phyloP scores from a whole-genome alignment of 2,797 vertebrate species.

The Hippopotamyrus pictus region DNA sequence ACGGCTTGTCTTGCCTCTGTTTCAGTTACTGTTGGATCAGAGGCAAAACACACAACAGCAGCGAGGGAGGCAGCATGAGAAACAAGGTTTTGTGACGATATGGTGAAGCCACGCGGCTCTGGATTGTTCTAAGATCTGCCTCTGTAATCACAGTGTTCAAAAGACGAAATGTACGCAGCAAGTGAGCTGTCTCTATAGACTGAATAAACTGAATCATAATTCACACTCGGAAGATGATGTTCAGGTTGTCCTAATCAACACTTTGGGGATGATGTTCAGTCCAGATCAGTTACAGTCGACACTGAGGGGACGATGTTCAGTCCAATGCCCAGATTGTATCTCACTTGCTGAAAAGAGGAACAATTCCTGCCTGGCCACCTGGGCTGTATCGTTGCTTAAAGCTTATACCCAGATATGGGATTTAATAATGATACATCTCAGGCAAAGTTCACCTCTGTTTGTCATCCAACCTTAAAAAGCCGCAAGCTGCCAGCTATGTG shows the following conservation, averaged over 20 bases:
- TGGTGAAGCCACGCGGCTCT: neutral
- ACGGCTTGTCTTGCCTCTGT: neutral
- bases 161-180: neutral
- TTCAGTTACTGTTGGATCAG: neutral
- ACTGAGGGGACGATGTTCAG: neutral
- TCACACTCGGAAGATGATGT: neutral
- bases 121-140: neutral
- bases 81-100: neutral
- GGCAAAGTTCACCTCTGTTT: constrained; percentile 49
- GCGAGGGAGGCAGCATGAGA: neutral
- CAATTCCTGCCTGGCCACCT: neutral
- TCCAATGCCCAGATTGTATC: constrained; percentile 47
- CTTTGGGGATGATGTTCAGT: neutral
- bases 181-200: constrained; percentile 39
- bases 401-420: constrained; percentile 38
- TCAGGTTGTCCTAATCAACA: neutral
- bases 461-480: constrained; percentile 46
- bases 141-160: neutral
- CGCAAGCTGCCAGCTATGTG: constrained; percentile 48
- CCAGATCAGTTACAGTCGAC: neutral
- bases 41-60: neutral
- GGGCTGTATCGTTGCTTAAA: constrained; percentile 37
- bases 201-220: constrained; percentile 61
- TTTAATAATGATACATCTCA: constrained; percentile 30
- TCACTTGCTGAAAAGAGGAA: constrained; percentile 41